These are phyloP conservation scores for Acromyrmex charruanus DNA, from an alignment of 1,140 invertebrate genomes.

Conservation along the genomic window DNA sequence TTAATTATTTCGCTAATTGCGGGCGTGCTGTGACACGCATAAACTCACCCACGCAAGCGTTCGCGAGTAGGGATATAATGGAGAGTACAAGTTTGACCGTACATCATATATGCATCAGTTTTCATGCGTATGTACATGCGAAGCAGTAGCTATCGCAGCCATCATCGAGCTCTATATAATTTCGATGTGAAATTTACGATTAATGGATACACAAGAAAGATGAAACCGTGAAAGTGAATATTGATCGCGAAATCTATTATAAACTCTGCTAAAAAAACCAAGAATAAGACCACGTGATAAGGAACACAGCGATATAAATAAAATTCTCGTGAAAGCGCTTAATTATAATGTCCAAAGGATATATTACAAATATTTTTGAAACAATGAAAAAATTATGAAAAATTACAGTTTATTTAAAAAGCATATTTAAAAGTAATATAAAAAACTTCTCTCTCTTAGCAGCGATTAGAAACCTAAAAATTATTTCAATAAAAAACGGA, in stretches of 20 bases:
- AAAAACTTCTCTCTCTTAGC: too few relatives aligned
- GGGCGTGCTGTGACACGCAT: conserved; percentile 17
- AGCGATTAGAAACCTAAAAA: too few relatives aligned
- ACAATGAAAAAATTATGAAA: too few relatives aligned
- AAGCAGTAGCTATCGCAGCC: not conserved
- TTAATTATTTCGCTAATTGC: conserved; percentile 66
- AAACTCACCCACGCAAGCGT: conserved; percentile 35
- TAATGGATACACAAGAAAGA: not conserved
- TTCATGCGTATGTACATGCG: conserved; percentile 31
- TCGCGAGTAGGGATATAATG: not conserved
- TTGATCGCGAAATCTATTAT: too few relatives aligned
- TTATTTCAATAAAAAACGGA: too few relatives aligned
- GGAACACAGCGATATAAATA: not conserved
- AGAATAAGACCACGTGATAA: not conserved
- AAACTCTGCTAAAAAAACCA: conserved; percentile 24
- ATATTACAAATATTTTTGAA: too few relatives aligned
- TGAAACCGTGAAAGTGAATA: conserved; percentile 35
- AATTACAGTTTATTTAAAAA: too few relatives aligned
- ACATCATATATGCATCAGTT: conserved; percentile 49
- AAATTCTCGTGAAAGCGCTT: not conserved
- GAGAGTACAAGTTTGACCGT: not conserved
- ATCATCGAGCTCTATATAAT: not conserved
- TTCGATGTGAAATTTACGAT: not conserved
- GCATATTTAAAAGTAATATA: too few relatives aligned
- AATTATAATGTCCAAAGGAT: too few relatives aligned